These are phyloP conservation scores for Cheilosia pagana DNA, from an alignment of 2,888 invertebrate species.

Conservation along the genomic window DNA sequence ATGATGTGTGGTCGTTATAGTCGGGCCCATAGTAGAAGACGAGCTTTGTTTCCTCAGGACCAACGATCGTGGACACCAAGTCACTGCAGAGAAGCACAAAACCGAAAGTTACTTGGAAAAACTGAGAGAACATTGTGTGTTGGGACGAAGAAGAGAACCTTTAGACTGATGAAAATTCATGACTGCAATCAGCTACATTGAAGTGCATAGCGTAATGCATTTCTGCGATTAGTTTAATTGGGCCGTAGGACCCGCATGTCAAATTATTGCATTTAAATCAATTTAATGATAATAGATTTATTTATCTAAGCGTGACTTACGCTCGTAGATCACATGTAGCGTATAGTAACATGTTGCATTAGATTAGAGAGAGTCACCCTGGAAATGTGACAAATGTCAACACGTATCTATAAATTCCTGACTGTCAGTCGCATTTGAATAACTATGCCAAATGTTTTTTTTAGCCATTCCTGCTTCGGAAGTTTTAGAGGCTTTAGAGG, in stretches of 20 bases:
- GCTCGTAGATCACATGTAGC: not conserved
- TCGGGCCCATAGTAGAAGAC: constrained; percentile 56
- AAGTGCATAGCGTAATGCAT: not conserved
- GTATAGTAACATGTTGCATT: not conserved
- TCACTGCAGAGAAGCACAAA: not conserved
- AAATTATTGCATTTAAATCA: constrained; percentile 16
- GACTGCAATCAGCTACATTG: not conserved
- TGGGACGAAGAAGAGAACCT: constrained; percentile 6
- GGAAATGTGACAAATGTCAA: not conserved
- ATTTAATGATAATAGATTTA: constrained; percentile 15
- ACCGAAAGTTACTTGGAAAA: not conserved
- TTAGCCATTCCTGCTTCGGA: no score
- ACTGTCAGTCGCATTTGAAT: no score
- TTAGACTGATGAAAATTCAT: constrained; percentile 9
- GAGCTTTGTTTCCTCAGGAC: constrained; percentile 31
- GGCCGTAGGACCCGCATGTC: constrained; percentile 47
- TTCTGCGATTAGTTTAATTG: constrained; percentile 43
- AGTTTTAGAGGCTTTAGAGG: no score
- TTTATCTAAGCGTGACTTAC: not conserved
- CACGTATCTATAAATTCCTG: no score
- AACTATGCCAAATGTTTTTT: no score
- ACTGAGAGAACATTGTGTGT: constrained; percentile 30
- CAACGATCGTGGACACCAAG: constrained; percentile 2
- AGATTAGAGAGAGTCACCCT: not conserved
- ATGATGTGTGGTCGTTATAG: constrained; percentile 19